Conservation (phyloP, 2,113 vertebrate species). For the Dasyprocta punctata region DNA sequence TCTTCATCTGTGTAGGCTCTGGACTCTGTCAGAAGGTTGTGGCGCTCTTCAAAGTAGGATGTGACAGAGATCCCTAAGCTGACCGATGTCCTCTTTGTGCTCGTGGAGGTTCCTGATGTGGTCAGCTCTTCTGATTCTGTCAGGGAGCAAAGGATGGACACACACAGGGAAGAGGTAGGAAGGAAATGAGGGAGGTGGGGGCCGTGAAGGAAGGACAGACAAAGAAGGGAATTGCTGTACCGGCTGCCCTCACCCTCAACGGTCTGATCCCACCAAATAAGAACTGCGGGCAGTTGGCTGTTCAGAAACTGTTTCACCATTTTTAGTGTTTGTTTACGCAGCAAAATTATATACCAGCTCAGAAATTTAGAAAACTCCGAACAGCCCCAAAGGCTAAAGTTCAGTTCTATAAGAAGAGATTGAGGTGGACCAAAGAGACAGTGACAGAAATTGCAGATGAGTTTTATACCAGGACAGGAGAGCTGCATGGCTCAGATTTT, state of each 20-base stretch:
- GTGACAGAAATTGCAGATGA: not conserved
- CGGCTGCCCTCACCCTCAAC: not conserved
- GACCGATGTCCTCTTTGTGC: slow-evolving; percentile 68
- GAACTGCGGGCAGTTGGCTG: not conserved
- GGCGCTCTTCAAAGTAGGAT: slow-evolving; percentile 70
- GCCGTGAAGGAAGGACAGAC: not conserved
- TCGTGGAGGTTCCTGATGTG: not conserved
- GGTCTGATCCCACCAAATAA: not conserved
- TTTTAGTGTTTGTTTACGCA: not conserved
- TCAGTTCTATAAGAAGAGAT: not conserved
- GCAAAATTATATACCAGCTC: not conserved
- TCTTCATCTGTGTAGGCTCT: slow-evolving; percentile 75
- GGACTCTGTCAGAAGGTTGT: not conserved
- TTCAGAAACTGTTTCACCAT: not conserved
- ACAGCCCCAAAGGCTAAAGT: slow-evolving; percentile 14
- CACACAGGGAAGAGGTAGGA: not conserved
- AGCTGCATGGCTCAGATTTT: not conserved
- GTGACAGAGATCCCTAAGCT: slow-evolving; percentile 56
- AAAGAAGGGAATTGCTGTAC: not conserved
- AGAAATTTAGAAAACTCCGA: slow-evolving; percentile 24
- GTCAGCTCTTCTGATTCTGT: slow-evolving; percentile 64
- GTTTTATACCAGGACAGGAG: not conserved
- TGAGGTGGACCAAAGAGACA: not conserved
- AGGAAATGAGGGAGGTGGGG: not conserved
- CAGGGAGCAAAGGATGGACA: not conserved